A percentile compares a stretch with the other conserved stretches of the same genome.
phyloP scores from a whole-genome alignment of 1,140 invertebrate species.

The Papilio polytes region DNA sequence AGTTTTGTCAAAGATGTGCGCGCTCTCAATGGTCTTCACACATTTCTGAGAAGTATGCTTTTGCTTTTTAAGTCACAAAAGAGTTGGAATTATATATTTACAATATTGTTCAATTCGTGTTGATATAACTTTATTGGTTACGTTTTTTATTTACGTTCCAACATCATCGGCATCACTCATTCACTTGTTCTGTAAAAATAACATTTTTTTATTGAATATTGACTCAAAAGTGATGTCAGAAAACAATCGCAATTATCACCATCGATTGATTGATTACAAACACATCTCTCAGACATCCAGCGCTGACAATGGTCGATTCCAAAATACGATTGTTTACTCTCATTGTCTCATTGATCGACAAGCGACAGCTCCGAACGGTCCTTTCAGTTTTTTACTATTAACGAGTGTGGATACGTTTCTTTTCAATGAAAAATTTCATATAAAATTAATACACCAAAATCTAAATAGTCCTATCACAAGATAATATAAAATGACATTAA shows the following conservation, averaged over 20 bases:
- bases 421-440: background rate
- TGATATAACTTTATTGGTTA: background rate
- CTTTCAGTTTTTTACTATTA: slow-evolving; percentile 14
- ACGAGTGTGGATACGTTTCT: background rate
- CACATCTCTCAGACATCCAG: slow-evolving; percentile 17
- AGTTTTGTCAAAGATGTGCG: no score
- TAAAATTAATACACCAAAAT: background rate
- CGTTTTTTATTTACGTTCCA: background rate
- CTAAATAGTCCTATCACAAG: background rate
- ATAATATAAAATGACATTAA: slow-evolving; percentile 11
- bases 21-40: no score
- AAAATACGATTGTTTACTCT: slow-evolving; percentile 36
- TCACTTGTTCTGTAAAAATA: slow-evolving; percentile 4
- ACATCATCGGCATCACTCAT: background rate
- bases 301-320: slow-evolving; percentile 26
- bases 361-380: background rate
- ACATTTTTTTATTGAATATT: background rate
- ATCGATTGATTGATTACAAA: slow-evolving; percentile 35
- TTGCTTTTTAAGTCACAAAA: no score
- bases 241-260: slow-evolving; percentile 13
- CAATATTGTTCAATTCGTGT: background rate
- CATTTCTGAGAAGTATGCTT: no score
- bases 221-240: background rate
- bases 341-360: slow-evolving; percentile 22
- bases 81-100: background rate